Evolutionary conservation across 2,113 vertebrate genomes (phyloP), one percentile per base, ranked within the genome.

Genomic region (Dermatemys mawii): DNA sequence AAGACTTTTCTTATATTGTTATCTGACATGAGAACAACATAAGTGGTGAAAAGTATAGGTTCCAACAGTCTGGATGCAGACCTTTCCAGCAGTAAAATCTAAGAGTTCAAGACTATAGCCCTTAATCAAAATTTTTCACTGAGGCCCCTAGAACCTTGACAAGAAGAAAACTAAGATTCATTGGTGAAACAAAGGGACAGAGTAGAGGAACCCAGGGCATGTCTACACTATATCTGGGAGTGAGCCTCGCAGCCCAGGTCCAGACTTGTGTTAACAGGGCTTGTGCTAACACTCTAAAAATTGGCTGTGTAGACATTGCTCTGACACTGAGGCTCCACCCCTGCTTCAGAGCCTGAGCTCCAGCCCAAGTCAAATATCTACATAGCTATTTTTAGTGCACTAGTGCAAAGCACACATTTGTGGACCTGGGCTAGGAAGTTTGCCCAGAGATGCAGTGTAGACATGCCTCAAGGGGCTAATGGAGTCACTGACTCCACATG

Each of bases 21-120:
- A 54, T 24, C 91, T 90, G 84, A 94, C 41, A 79, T 60, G 78
- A 92, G 86, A 94, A 89, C 83, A 94, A 93, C 38, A 85, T 78
- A 88, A 93, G 81, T 57, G 87, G n/a, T 76, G 88, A 92, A 94
- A 94, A 95, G 84, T 79, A 78, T 0, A 50, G 38, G 11, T 93
- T 83, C 60, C 93, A 91, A 44, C 57, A 95, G 83, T 1, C 78
- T 88, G 90, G 83, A 90, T 79, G 67, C 90, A 78, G 50, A 48
- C 93, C 84, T 94, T 93, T 51, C 90, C 95, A 93, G 81, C 83
- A 95, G 95, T 80, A 2, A 78, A 70, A 16, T 44, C 78, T 41
- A 83, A 92, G 86, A 83, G n/a, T 48, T 49, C 88, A 49, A 78
- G 73, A 55, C 84, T 91, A 87, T 13, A 84, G 85, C 70, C 32